Evolutionary conservation across 2,797 vertebrate genomes (phyloP).

Genomic region (Hippopotamyrus pictus): DNA sequence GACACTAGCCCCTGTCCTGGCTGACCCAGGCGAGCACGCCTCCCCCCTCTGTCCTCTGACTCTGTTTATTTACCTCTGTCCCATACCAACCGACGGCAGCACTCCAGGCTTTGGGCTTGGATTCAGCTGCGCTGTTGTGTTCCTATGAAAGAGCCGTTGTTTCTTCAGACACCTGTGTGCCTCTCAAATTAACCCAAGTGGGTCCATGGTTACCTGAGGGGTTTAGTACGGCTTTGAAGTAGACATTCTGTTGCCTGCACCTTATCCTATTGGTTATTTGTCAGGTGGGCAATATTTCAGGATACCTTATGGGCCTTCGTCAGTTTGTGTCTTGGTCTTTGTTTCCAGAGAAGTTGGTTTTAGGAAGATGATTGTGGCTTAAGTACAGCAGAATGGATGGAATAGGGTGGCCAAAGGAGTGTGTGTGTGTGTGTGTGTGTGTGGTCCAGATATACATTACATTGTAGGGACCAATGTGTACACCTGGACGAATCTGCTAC

Average conservation of each 20-base stretch:
- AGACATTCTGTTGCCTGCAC: background rate
- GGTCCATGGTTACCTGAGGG: background rate
- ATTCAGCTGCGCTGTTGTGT: background rate
- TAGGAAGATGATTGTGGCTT: background rate
- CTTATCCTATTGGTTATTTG: background rate
- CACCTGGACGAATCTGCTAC: background rate
- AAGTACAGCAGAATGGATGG: background rate
- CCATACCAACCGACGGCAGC: background rate
- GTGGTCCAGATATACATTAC: background rate
- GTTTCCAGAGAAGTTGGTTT: background rate
- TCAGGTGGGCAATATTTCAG: background rate
- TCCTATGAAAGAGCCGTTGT: slow-evolving; percentile 14
- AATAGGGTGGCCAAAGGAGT: background rate
- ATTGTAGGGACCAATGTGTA: background rate
- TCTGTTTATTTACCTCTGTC: slow-evolving; percentile 9
- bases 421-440: background rate
- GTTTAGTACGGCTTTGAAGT: background rate
- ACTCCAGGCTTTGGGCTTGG: background rate
- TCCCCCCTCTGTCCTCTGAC: background rate
- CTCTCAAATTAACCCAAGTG: background rate
- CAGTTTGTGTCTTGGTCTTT: background rate
- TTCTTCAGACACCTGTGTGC: background rate
- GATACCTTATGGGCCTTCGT: background rate
- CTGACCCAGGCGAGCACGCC: background rate
- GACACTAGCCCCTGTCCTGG: slow-evolving; percentile 24